phyloP scores from a whole-genome alignment of 2,113 vertebrate species.

The Marmota monax region DNA sequence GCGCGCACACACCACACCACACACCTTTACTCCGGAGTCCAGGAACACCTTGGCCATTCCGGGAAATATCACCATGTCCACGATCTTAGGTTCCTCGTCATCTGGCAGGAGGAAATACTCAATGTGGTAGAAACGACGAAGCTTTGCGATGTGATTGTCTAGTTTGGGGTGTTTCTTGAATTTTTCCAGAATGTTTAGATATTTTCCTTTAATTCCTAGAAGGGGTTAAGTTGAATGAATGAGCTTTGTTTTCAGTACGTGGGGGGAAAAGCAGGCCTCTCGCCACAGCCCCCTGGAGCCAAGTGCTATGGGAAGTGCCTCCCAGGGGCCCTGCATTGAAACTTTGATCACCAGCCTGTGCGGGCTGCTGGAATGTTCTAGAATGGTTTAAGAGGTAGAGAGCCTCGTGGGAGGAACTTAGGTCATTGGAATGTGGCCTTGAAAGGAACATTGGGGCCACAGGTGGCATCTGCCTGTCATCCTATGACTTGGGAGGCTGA shows the following conservation, averaged over 20 bases:
- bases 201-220: constrained; percentile 76
- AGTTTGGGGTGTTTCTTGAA: constrained; percentile 36
- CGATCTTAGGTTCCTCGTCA: constrained; percentile 83
- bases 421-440: too few relatives aligned
- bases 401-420: not conserved
- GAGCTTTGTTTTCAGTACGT: not conserved
- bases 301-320: not conserved
- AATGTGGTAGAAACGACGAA: constrained; percentile 87
- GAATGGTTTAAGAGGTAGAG: not conserved
- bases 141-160: constrained; percentile 57
- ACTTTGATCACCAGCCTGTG: not conserved
- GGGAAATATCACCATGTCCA: constrained; percentile 89
- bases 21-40: constrained; percentile 89
- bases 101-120: constrained; percentile 91
- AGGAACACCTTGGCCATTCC: constrained; percentile 87
- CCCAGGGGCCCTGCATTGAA: not conserved
- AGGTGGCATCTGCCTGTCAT: too few relatives aligned
- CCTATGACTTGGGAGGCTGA: too few relatives aligned
- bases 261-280: not conserved
- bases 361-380: too few relatives aligned
- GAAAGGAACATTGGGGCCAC: not conserved
- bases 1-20: not conserved
- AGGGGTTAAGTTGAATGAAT: not conserved
- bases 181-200: not conserved
- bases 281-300: not conserved